A percentile compares a stretch with the other conserved stretches of the same genome.
phyloP scores from a whole-genome alignment of 2,113 vertebrate species.

The Entomyzon cyanotis region DNA sequence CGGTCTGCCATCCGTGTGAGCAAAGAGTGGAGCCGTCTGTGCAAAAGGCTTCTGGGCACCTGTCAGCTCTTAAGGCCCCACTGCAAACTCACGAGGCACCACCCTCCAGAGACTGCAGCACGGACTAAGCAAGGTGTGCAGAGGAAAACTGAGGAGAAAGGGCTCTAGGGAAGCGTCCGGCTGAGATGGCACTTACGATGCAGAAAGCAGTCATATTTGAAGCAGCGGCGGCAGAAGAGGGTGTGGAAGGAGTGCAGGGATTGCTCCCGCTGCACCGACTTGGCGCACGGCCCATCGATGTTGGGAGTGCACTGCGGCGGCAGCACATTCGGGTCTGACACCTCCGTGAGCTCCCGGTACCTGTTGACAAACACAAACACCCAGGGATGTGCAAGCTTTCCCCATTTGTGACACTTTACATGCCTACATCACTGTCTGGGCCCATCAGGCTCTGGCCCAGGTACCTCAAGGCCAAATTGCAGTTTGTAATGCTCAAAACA shows the following conservation, averaged over 20 bases:
- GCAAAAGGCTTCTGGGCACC: constrained; percentile 4
- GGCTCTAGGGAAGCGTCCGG: constrained; percentile 7
- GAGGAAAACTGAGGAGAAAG: background rate
- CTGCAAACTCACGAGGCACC: background rate
- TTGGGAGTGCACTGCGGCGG: constrained; percentile 96
- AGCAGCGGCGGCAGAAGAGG: constrained; percentile 96
- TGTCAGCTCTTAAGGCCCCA: background rate
- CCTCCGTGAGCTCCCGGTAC: constrained; percentile 92
- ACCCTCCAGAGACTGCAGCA: background rate
- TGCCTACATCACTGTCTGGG: accelerated
- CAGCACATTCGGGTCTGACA: constrained; percentile 84
- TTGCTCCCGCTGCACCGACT: constrained; percentile 95
- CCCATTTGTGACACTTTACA: accelerated
- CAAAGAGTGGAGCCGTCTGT: background rate
- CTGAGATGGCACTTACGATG: constrained; percentile 83
- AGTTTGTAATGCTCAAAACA: background rate
- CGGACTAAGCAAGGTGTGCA: background rate
- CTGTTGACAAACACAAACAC: constrained; percentile 61
- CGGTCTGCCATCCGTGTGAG: background rate
- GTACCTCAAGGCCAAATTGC: background rate
- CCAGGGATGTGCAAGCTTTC: accelerated
- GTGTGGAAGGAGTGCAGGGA: constrained; percentile 98
- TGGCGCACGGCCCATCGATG: constrained; percentile 93
- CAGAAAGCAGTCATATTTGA: constrained; percentile 98
- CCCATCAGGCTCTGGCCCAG: background rate